Conservation (phyloP, 2,888 invertebrate species). For the Scelioninae gen. 2 region DNA sequence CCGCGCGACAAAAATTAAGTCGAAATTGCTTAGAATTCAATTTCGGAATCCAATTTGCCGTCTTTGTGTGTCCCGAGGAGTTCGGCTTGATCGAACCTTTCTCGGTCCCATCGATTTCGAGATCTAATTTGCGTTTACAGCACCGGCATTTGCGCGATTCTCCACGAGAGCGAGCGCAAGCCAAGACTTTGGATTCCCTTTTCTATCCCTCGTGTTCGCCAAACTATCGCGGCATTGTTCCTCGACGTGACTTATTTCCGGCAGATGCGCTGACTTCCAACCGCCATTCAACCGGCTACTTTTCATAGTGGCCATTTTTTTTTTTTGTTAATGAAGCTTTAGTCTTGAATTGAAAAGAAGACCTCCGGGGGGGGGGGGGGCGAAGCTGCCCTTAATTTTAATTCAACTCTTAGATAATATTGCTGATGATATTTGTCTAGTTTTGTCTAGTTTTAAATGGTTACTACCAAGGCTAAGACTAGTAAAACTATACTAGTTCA, state of each 20-base stretch:
- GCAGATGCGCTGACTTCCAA: slow-evolving; percentile 12
- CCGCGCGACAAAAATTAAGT: slow-evolving; percentile 65
- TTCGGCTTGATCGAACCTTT: slow-evolving; percentile 64
- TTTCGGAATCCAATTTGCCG: slow-evolving; percentile 69
- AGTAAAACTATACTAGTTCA: too few species aligned
- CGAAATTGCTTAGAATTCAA: slow-evolving; percentile 68
- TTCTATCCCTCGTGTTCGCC: slow-evolving; percentile 16
- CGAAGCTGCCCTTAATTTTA: too few species aligned
- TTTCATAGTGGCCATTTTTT: too few species aligned
- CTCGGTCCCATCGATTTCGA: slow-evolving; percentile 63
- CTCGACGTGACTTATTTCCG: slow-evolving; percentile 37
- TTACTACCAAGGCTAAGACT: too few species aligned
- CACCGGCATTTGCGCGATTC: slow-evolving; percentile 53
- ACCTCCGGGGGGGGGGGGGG: too few species aligned
- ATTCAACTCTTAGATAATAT: too few species aligned
- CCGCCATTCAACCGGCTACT: slow-evolving; percentile 2
- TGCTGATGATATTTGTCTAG: too few species aligned
- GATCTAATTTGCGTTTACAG: slow-evolving; percentile 70
- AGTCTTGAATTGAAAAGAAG: too few species aligned
- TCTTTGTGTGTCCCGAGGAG: slow-evolving; percentile 65
- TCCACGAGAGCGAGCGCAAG: slow-evolving; percentile 30
- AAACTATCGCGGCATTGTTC: slow-evolving; percentile 46
- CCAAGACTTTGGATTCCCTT: slow-evolving; percentile 39
- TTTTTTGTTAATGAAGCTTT: too few species aligned
- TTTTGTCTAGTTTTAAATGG: too few species aligned